These are phyloP conservation scores for Dromius quadrimaculatus DNA, from an alignment of 2,888 invertebrate species.

Conservation along the genomic window DNA sequence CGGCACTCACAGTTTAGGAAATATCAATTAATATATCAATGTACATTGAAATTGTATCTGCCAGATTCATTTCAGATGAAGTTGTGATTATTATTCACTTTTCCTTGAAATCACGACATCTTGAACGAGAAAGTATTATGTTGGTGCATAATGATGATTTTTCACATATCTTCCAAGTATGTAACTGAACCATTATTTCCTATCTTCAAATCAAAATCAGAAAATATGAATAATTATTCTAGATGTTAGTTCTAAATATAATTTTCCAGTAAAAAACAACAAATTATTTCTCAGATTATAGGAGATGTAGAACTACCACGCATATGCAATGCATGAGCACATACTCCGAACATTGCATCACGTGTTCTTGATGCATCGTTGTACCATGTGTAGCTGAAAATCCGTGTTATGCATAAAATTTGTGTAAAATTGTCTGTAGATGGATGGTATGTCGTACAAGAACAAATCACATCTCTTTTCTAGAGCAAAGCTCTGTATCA, in stretches of 20 bases:
- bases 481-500: not conserved
- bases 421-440: conserved; percentile 41
- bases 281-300: conserved; percentile 10
- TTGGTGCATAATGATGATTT: too few relatives aligned
- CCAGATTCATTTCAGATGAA: too few relatives aligned
- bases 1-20: too few relatives aligned
- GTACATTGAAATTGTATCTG: too few relatives aligned
- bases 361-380: conserved; percentile 35
- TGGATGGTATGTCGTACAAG: conserved; percentile 26
- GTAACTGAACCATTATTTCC: not conserved
- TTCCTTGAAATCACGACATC: too few relatives aligned
- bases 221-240: conserved; percentile 36
- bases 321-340: conserved; percentile 9
- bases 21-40: too few relatives aligned
- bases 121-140: too few relatives aligned
- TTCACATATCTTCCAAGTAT: conserved; percentile 3
- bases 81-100: too few relatives aligned
- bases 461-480: conserved; percentile 5
- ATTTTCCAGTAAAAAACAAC: conserved; percentile 15
- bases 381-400: conserved; percentile 43
- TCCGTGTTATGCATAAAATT: conserved; percentile 51
- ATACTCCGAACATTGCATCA: conserved; percentile 30
- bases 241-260: conserved; percentile 13
- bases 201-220: conserved; percentile 31
- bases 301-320: conserved; percentile 4